phyloP scores from a whole-genome alignment of 2,113 vertebrate species.

The Dasypus novemcinctus region DNA sequence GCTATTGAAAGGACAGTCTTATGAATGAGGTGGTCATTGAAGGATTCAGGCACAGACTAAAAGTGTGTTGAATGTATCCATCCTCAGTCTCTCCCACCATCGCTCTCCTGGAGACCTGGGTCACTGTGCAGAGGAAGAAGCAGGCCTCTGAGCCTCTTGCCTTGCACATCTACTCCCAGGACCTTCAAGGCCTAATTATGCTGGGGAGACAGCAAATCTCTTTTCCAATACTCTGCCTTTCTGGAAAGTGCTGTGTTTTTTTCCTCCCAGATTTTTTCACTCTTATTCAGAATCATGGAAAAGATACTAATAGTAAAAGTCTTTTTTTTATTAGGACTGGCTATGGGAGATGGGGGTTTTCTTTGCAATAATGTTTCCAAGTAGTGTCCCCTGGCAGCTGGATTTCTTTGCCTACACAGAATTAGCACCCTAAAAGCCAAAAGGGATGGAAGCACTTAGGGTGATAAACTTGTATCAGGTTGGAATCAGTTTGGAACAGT shows the following conservation, averaged over 20 bases:
- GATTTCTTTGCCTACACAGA: constrained; percentile 23
- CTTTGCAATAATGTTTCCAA: background rate
- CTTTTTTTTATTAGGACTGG: background rate
- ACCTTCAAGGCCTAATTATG: background rate
- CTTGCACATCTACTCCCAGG: background rate
- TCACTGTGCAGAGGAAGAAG: background rate
- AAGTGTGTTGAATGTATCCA: background rate
- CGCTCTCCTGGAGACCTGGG: background rate
- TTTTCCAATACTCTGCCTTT: background rate
- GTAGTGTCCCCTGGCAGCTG: constrained; percentile 10
- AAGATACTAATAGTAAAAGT: background rate
- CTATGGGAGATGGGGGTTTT: constrained; percentile 23
- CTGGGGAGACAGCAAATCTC: background rate
- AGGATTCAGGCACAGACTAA: background rate
- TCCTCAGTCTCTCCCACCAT: background rate
- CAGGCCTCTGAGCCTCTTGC: background rate
- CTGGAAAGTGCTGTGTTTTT: background rate
- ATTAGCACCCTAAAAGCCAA: background rate
- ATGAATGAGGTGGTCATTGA: background rate
- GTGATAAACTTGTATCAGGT: background rate
- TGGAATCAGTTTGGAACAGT: background rate
- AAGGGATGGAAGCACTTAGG: background rate
- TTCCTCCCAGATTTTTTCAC: background rate
- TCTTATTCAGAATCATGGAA: background rate
- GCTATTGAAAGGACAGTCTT: background rate